Conservation (phyloP, 2,113 vertebrate species). For the Galbula dea region DNA sequence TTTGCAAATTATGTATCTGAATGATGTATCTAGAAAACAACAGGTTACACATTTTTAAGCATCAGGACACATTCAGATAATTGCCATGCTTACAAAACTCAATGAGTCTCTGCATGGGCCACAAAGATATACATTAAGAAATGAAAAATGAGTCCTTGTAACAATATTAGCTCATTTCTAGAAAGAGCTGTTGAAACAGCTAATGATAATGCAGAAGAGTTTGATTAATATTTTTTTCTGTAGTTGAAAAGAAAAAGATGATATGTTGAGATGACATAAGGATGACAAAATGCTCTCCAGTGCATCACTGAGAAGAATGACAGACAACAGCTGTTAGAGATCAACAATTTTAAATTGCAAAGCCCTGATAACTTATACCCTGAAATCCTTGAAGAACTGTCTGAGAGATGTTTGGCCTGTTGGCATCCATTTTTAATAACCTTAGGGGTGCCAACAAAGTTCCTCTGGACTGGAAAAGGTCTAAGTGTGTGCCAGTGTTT, state of each 20-base stretch:
- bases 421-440: slow-evolving; percentile 16
- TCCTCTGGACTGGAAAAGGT: neutral
- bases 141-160: neutral
- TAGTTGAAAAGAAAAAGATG: slow-evolving; percentile 16
- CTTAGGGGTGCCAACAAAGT: neutral
- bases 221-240: slow-evolving; percentile 14
- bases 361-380: neutral
- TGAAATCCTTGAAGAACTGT: neutral
- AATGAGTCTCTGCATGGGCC: neutral
- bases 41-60: neutral
- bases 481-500: neutral
- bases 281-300: slow-evolving; percentile 2
- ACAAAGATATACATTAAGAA: neutral
- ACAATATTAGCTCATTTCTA: neutral
- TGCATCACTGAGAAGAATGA: neutral
- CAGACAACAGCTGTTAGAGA: slow-evolving; percentile 26
- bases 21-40: neutral
- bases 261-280: neutral
- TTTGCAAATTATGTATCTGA: neutral
- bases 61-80: neutral
- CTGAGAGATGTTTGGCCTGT: neutral
- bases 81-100: neutral
- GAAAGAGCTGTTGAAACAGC: neutral
- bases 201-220: neutral
- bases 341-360: slow-evolving; percentile 23